Percentiles rank a stretch among this genome's conserved stretches.
Evolutionary conservation across 2,797 vertebrate species (phyloP).

Genomic region (Pitangus sulphuratus): DNA sequence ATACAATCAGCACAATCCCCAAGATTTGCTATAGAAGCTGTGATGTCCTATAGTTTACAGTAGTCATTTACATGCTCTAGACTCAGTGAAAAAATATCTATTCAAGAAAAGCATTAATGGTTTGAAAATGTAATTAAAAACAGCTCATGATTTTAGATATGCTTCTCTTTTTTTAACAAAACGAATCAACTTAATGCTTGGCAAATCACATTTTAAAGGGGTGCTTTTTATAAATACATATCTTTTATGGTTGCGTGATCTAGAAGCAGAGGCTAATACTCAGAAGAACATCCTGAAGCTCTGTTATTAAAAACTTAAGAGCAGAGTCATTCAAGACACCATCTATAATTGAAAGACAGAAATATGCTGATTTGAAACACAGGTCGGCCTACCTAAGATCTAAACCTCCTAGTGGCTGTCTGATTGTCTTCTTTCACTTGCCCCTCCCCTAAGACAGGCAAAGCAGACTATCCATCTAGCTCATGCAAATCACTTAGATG

Average conservation of each 20-base stretch:
- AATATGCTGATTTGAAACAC: background rate
- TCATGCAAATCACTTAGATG: background rate
- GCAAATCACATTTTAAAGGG: conserved; percentile 13
- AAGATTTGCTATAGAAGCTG: background rate
- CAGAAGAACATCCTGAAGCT: background rate
- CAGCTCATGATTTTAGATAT: background rate
- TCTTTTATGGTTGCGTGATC: background rate
- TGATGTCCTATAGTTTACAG: background rate
- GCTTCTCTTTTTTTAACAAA: background rate
- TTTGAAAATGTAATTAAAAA: background rate
- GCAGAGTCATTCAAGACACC: background rate
- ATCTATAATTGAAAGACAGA: background rate
- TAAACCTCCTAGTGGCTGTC: background rate
- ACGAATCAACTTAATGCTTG: background rate
- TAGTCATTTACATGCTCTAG: background rate
- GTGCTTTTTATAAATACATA: background rate
- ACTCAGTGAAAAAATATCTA: background rate
- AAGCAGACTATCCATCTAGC: background rate
- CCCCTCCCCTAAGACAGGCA: background rate
- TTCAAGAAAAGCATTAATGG: background rate
- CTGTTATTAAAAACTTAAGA: background rate
- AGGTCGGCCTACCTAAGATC: background rate
- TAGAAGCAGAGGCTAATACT: background rate
- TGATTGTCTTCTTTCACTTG: background rate
- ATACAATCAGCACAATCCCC: background rate